A percentile compares a stretch with the other conserved stretches of the same genome.
Conservation (phyloP, 2,113 vertebrate genomes). For the Setophaga petechia region DNA sequence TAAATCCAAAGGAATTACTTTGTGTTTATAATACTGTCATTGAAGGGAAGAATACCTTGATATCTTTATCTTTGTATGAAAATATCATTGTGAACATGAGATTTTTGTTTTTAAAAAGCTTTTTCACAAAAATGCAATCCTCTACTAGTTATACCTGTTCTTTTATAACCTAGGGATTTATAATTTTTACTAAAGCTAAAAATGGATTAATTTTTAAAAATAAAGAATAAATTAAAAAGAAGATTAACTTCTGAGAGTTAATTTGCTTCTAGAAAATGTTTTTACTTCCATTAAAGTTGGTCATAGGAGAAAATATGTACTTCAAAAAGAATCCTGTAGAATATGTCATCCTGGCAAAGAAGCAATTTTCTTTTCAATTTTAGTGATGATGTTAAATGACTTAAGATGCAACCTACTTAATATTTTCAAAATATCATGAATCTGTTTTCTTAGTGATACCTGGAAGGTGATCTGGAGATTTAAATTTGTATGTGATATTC, state of each 20-base stretch:
- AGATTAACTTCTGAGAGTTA: not conserved
- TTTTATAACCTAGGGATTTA: not conserved
- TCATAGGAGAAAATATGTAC: not conserved
- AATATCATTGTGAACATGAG: not conserved
- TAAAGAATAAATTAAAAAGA: not conserved
- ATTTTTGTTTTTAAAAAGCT: not conserved
- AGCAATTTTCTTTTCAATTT: not conserved
- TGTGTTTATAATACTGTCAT: not conserved
- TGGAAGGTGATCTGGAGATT: conserved; percentile 98
- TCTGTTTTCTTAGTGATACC: conserved; percentile 72
- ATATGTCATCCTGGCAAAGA: not conserved
- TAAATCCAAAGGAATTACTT: not conserved
- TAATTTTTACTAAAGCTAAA: not conserved
- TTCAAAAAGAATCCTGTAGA: not conserved
- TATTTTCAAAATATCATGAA: not conserved
- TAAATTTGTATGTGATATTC: conserved; percentile 99
- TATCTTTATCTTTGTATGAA: not conserved
- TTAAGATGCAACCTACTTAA: not conserved
- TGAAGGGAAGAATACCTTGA: not conserved
- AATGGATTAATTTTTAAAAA: not conserved
- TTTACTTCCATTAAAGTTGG: not conserved
- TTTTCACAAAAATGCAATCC: not conserved
- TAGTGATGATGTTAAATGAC: not conserved
- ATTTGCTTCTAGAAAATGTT: not conserved
- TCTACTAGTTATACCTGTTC: not conserved